These are phyloP conservation scores for Manis pentadactyla DNA, from an alignment of 2,797 vertebrate species.

Conservation along the genomic window DNA sequence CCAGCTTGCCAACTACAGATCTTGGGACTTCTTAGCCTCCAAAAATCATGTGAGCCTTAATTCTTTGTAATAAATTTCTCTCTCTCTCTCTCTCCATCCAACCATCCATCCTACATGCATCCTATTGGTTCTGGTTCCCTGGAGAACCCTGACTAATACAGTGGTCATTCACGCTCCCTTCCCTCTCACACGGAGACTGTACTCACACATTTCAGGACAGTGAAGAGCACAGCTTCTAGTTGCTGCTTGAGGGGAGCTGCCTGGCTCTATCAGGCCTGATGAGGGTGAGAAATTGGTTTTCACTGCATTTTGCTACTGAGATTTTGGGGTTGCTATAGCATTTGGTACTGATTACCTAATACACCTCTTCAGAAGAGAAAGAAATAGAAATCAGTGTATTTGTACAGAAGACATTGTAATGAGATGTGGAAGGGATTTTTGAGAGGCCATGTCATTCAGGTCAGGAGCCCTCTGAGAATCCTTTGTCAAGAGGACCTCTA, in stretches of 20 bases:
- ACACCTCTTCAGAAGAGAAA: neutral
- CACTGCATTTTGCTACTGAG: neutral
- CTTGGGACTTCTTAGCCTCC: neutral
- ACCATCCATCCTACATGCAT: no score
- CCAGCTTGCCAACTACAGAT: neutral
- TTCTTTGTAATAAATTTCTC: neutral
- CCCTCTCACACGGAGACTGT: neutral
- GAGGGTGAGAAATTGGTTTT: neutral
- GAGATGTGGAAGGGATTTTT: neutral
- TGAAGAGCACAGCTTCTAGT: neutral
- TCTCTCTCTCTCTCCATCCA: neutral
- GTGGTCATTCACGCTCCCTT: fast-evolving
- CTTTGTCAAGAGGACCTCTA: neutral
- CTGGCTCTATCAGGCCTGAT: neutral
- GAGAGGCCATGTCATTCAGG: neutral
- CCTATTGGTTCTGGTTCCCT: neutral
- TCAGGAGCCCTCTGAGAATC: neutral
- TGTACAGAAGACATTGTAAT: neutral
- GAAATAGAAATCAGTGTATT: neutral
- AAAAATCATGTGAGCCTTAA: neutral
- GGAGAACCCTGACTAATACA: neutral
- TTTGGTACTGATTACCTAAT: slow-evolving; percentile 2
- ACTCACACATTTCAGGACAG: neutral
- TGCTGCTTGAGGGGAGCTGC: neutral
- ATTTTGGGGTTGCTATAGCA: slow-evolving; percentile 10